phyloP scores from a whole-genome alignment of 2,888 invertebrate species.

The Eurois occulta region DNA sequence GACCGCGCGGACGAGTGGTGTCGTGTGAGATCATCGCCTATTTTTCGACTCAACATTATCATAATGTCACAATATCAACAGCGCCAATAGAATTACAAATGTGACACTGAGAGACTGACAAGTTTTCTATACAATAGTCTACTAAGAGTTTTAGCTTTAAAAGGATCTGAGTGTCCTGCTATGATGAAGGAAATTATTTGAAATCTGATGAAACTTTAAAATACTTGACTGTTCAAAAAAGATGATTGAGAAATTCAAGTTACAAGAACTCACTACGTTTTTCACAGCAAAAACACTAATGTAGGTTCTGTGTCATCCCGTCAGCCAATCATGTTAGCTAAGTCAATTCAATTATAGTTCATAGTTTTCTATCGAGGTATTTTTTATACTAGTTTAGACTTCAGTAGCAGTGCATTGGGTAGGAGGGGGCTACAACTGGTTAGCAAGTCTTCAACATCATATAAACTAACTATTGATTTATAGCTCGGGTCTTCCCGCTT shows the following conservation, averaged over 20 bases:
- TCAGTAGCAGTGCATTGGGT: not conserved
- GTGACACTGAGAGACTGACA: too few species aligned
- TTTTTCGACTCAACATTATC: too few species aligned
- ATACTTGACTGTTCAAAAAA: not conserved
- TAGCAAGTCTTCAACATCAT: constrained; percentile 16
- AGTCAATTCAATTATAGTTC: not conserved
- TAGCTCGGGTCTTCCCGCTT: constrained; percentile 23
- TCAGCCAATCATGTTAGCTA: not conserved
- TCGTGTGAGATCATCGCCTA: too few species aligned
- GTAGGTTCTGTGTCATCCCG: not conserved
- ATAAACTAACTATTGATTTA: constrained; percentile 33
- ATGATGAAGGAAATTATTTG: too few species aligned
- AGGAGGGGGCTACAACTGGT: not conserved
- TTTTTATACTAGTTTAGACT: not conserved
- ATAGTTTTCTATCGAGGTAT: not conserved
- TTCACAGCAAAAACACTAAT: not conserved
- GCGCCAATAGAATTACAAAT: too few species aligned
- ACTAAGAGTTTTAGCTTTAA: too few species aligned
- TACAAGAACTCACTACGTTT: too few species aligned
- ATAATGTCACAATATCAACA: too few species aligned
- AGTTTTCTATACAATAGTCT: too few species aligned
- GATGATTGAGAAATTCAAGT: not conserved
- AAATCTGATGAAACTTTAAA: not conserved
- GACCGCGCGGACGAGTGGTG: too few species aligned
- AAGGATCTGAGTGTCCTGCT: too few species aligned